Base-by-base conservation (phyloP, 2,888 invertebrate genomes). In the Leptinotarsa rubiginosa region DNA sequence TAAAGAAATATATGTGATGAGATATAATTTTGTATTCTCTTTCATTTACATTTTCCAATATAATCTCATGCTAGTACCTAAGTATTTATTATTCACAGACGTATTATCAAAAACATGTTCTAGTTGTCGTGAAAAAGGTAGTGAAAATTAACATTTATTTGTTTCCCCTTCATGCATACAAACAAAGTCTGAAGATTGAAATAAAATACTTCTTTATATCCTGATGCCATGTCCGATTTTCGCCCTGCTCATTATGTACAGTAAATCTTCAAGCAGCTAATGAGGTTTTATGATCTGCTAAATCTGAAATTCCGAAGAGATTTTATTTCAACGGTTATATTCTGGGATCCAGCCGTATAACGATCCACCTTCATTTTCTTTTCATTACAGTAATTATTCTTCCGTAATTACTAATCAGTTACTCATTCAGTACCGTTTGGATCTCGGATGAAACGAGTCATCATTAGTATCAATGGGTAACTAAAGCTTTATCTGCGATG, bases 321-420 rank as follows among this genome's bases (percentile, higher is more conserved):
- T 31, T 31, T 31, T 12, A 7, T 16, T 15, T 31, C 31, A 62
- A 62, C 62, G 15, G 62, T 62, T 62, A 31, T n/a, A n/a, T 62
- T 62, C 62, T 31, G 25, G 18, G 62, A 62, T 62, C 16, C 16
- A 16, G 62, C 31, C 16, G 16, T n/a, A 62, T n/a, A 31, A 62
- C 62, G 31, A 62, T 15, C 31, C 62, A 62, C 31, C 62, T 62
- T 62, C 62, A 62, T 62, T 62, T 62, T 62, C 62, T 62, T 31
- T 62, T 62, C 62, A 62, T 62, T 31, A 62, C 62, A 5, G 62
- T 62, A n/a, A 62, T 62, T 31, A 62, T 62, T 62, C 62, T 62
- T 25, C 62, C 16, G 62, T 31, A 31, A 62, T 62, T 31, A 62
- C 15, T 62, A 62, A 62, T 62, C 62, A 31, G n/a, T 25, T 62